phyloP scores from a whole-genome alignment of 2,888 invertebrate genomes.

The Euzophera pinguis region DNA sequence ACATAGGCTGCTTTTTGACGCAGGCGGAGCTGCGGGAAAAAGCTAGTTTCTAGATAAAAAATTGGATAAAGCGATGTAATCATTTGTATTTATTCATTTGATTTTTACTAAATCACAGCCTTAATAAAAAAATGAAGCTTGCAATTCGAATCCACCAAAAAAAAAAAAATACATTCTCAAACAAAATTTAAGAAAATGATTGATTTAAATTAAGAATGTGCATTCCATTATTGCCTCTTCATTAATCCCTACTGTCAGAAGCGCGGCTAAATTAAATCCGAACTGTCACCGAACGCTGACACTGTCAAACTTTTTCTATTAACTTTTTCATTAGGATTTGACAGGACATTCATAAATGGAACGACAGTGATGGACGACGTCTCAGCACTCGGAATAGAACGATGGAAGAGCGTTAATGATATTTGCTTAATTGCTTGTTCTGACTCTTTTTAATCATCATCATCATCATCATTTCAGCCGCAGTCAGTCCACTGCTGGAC shows the following conservation, averaged over 20 bases:
- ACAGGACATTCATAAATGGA: slow-evolving; percentile 69
- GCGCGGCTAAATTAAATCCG: slow-evolving; percentile 58
- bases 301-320: slow-evolving; percentile 75
- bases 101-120: no score
- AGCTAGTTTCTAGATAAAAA: no score
- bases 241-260: slow-evolving; percentile 34
- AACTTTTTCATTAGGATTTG: slow-evolving; percentile 72
- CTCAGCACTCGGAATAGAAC: slow-evolving; percentile 7
- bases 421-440: slow-evolving; percentile 5
- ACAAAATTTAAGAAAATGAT: background rate
- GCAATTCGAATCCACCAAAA: no score
- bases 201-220: slow-evolving; percentile 16
- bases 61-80: no score
- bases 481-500: no score
- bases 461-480: no score
- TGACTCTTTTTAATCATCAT: background rate
- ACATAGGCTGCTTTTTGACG: no score
- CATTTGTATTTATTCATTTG: no score
- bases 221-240: slow-evolving; percentile 21
- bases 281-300: slow-evolving; percentile 61
- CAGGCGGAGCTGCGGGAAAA: no score
- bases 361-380: slow-evolving; percentile 60
- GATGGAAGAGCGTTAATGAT: slow-evolving; percentile 1
- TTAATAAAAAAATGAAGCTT: no score
- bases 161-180: no score